Evolutionary conservation across 2,797 vertebrate genomes (phyloP).

Genomic region (Sternotherus odoratus): DNA sequence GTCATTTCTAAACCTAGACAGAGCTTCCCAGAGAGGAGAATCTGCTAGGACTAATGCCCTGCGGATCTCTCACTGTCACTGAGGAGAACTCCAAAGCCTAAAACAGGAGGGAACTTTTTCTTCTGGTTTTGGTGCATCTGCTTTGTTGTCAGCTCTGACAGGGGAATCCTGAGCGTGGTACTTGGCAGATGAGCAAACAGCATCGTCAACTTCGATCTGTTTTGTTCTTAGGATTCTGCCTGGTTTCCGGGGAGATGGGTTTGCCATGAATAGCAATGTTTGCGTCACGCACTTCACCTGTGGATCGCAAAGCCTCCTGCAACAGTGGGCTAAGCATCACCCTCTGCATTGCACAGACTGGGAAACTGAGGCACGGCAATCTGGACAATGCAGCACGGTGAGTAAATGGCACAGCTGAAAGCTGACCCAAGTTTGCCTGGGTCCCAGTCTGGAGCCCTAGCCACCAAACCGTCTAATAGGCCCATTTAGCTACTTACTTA

Average conservation of each 20-base stretch:
- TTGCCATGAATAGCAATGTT: background rate
- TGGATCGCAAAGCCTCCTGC: background rate
- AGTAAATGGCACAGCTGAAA: background rate
- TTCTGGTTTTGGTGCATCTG: background rate
- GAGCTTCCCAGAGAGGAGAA: background rate
- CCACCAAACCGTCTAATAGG: background rate
- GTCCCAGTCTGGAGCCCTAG: background rate
- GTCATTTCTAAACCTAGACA: background rate
- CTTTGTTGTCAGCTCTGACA: background rate
- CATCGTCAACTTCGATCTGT: background rate
- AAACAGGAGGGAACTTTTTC: background rate
- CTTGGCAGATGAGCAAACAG: background rate
- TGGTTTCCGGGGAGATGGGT: background rate
- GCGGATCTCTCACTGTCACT: no score
- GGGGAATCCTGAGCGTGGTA: background rate
- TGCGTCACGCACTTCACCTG: no score
- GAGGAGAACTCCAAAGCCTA: background rate
- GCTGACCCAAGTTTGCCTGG: background rate
- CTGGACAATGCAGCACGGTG: background rate
- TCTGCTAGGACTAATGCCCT: background rate
- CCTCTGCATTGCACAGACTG: background rate
- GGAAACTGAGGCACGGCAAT: background rate
- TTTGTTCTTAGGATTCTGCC: background rate
- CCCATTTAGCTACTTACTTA: background rate
- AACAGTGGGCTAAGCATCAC: background rate